These are phyloP conservation scores for Strigamia transsilvanica DNA, from an alignment of 2,888 invertebrate genomes.

Conservation along the genomic window DNA sequence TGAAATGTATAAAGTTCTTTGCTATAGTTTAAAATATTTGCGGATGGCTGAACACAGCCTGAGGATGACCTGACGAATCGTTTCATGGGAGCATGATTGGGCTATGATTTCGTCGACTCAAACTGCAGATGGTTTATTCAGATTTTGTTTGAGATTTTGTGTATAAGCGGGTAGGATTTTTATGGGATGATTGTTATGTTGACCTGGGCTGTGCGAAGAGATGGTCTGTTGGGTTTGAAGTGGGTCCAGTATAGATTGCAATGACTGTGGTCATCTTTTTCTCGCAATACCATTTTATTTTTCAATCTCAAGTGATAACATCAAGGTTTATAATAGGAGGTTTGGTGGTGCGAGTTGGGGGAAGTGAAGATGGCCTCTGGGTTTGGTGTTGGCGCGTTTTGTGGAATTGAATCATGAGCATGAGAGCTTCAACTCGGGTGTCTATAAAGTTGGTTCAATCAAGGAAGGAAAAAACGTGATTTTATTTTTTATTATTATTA, in stretches of 20 bases:
- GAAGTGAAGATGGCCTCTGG: background rate
- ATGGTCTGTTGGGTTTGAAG: slow-evolving; percentile 6
- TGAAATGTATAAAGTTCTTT: no score
- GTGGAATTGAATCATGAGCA: slow-evolving; percentile 20
- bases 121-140: no score
- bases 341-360: background rate
- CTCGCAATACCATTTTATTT: slow-evolving; percentile 29
- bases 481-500: background rate
- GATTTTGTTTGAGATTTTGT: background rate
- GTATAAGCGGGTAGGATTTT: background rate
- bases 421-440: background rate
- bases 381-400: slow-evolving; percentile 12
- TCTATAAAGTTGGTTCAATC: slow-evolving; percentile 19
- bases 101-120: no score
- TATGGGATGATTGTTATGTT: background rate
- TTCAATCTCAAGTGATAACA: slow-evolving; percentile 40
- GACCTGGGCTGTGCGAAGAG: background rate
- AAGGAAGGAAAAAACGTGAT: background rate
- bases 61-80: no score
- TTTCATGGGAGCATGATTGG: no score
- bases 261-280: slow-evolving; percentile 30
- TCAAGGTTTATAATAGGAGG: slow-evolving; percentile 13
- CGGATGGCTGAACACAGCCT: no score
- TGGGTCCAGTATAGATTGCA: slow-evolving; percentile 11
- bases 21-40: no score